Evolutionary conservation across 2,797 vertebrate species (phyloP), one percentile per base, ranked within the genome.

Genomic region (Molossus alvarezi): DNA sequence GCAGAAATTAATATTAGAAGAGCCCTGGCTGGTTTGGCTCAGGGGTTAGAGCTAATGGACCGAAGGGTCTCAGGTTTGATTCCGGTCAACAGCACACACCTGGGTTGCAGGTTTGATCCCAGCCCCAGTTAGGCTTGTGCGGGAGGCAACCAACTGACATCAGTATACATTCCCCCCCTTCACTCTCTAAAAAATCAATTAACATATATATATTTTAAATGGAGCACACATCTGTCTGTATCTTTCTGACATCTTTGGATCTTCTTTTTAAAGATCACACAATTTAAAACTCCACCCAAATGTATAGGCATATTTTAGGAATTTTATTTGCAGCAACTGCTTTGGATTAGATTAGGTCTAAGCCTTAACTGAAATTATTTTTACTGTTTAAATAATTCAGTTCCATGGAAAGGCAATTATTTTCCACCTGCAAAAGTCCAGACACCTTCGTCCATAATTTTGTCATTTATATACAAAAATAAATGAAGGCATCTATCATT

Each of bases 201-300:
- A 45, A 45, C 41, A 45, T 45, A 45, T 45, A 45, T 45, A 45
- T 45, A 3, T 45, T 45, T 45, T 45, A 45, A 96, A 79, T 15
- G 91, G 53, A 82, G 12, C 55, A 65, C 0, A 60, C 25, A 18
- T 14, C 58, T 20, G 3, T 25, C 10, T 79, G 2, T 20, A 13
- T 20, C 20, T 55, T 85, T 71, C 71, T 55, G 1, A 12, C 3
- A 51, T 82, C 53, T 88, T 14, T 88, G 25, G 25, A 25, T 75
- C 29, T 93, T 82, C 88, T 23, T 14, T 5, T 21, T 17, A 41
- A 73, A 93, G 80, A 37, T 65, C 67, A 79, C 3, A 53, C 12
- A 77, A 89, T 58, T 94, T 57, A 94, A 75, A 94, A 91, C 33
- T 60, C 51, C 67, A 90, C 12, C 37, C 87, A 91, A 77, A 93